Conservation (phyloP, 2,113 vertebrate genomes). For the Pachyramphus minor region DNA sequence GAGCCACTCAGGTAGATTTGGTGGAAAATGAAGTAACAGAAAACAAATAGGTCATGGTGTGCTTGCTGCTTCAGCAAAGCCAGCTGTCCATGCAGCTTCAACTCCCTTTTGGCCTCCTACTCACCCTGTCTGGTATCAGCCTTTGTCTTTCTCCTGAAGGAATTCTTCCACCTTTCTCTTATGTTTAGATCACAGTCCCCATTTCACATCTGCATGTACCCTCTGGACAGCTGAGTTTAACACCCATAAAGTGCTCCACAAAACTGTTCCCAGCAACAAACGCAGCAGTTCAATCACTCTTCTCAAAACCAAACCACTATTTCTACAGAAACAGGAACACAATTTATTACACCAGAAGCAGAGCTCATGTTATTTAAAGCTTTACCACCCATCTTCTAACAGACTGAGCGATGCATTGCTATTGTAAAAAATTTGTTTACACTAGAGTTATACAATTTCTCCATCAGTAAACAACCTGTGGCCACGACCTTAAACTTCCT, state of each 20-base stretch:
- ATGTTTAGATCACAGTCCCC: rapidly evolving
- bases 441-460: neutral
- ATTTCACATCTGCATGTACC: rapidly evolving
- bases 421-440: neutral
- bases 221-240: neutral
- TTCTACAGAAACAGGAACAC: neutral
- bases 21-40: neutral
- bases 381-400: neutral
- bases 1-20: neutral
- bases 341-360: neutral
- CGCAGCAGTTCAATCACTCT: neutral
- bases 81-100: neutral
- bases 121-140: neutral
- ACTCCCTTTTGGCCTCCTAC: neutral
- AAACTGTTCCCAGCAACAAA: neutral
- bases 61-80: neutral
- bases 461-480: neutral
- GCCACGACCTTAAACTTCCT: neutral
- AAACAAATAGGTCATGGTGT: neutral
- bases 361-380: neutral
- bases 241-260: neutral
- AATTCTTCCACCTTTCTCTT: neutral
- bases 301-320: neutral
- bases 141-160: neutral
- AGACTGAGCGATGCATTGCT: neutral